phyloP scores from a whole-genome alignment of 2,113 vertebrate species.

The Oreotragus oreotragus region DNA sequence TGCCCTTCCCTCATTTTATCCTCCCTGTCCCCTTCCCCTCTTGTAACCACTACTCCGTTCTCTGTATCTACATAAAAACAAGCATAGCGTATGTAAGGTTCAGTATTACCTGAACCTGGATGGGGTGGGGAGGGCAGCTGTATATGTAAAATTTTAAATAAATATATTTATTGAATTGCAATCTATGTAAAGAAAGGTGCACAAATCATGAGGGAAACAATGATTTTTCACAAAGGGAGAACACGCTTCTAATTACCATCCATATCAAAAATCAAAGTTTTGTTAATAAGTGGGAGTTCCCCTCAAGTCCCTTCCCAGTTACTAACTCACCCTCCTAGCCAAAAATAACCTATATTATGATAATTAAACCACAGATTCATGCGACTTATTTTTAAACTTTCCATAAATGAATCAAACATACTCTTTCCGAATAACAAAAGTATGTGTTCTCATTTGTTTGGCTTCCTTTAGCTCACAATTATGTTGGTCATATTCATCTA shows the following conservation, averaged over 20 bases:
- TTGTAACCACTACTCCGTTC: not conserved
- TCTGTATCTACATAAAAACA: not conserved
- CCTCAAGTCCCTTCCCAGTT: not conserved
- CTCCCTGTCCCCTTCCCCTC: too few relatives aligned
- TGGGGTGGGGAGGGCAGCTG: rapidly evolving
- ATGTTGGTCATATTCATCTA: not conserved
- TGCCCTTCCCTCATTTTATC: not conserved
- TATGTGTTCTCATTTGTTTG: not conserved
- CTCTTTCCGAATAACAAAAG: not conserved
- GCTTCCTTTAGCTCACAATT: not conserved
- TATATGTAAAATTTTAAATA: not conserved
- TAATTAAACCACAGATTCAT: not conserved
- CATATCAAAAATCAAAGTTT: not conserved
- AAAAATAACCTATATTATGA: not conserved
- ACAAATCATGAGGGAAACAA: not conserved
- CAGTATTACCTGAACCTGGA: not conserved
- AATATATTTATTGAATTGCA: not conserved
- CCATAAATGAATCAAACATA: not conserved
- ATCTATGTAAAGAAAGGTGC: not conserved
- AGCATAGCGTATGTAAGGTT: not conserved
- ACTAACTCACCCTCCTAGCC: not conserved
- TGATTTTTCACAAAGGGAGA: not conserved
- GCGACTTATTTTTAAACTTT: not conserved
- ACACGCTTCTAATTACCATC: not conserved
- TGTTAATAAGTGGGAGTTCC: not conserved